phyloP scores from a whole-genome alignment of 2,888 invertebrate genomes.

The Spisula solida region DNA sequence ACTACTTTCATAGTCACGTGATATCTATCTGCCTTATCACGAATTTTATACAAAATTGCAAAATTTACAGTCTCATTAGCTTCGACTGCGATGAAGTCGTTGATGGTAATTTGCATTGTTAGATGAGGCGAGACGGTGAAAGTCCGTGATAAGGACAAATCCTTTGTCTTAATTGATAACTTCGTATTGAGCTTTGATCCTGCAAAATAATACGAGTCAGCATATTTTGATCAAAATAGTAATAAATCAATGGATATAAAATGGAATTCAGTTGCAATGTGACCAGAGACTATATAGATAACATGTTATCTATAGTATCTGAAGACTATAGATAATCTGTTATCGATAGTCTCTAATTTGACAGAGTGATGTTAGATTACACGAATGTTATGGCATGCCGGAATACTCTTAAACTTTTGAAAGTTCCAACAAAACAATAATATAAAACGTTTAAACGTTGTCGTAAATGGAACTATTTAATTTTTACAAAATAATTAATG shows the following conservation, averaged over 20 bases:
- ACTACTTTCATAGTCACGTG: conserved; percentile 55
- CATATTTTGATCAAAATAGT: neutral
- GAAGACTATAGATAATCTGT: too few relatives aligned
- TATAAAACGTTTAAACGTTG: too few relatives aligned
- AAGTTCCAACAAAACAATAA: too few relatives aligned
- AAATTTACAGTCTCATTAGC: conserved; percentile 58
- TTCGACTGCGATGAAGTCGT: conserved; percentile 62
- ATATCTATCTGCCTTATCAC: conserved; percentile 33
- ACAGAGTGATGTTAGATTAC: neutral
- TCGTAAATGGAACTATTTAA: neutral
- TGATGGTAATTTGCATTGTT: conserved; percentile 51
- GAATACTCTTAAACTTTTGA: too few relatives aligned
- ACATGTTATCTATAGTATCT: too few relatives aligned
- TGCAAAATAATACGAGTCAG: conserved; percentile 44
- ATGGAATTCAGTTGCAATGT: neutral
- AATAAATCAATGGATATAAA: conserved; percentile 1
- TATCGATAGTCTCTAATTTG: too few relatives aligned
- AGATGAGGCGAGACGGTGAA: conserved; percentile 12
- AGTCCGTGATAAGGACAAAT: conserved; percentile 9
- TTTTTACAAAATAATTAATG: neutral
- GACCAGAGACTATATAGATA: neutral
- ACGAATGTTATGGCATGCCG: neutral
- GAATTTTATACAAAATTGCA: conserved; percentile 46
- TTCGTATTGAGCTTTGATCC: conserved; percentile 48
- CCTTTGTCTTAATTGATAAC: conserved; percentile 51